Percentiles rank a stretch among this genome's conserved stretches.
Evolutionary conservation across 2,797 vertebrate species (phyloP).

Genomic region (Galago senegalensis): DNA sequence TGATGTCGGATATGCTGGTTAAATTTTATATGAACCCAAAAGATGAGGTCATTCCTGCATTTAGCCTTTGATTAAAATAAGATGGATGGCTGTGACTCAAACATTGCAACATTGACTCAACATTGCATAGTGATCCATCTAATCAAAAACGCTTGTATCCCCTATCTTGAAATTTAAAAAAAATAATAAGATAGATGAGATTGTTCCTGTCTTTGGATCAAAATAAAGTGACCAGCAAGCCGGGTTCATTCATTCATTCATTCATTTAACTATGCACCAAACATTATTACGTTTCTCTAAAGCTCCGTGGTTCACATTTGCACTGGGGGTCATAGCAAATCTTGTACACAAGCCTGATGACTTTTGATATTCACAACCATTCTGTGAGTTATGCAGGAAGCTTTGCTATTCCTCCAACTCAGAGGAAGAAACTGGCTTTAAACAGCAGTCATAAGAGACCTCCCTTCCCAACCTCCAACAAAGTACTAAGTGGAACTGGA

Average conservation of each 20-base stretch:
- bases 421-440: not conserved
- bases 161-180: not conserved
- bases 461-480: fast-evolving
- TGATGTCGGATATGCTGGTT: not conserved
- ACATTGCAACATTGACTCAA: not conserved
- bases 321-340: not conserved
- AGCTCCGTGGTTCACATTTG: not conserved
- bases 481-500: not conserved
- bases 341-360: not conserved
- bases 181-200: not conserved
- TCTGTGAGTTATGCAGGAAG: not conserved
- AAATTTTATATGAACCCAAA: not conserved
- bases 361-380: not conserved
- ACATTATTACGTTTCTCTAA: not conserved
- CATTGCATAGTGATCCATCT: not conserved
- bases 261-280: not conserved
- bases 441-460: not conserved
- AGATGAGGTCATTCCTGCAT: not conserved
- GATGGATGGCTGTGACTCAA: not conserved
- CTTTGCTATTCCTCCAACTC: not conserved
- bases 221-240: not conserved
- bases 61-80: not conserved
- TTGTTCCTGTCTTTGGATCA: not conserved
- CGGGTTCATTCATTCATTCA: not conserved
- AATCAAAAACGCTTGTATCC: not conserved